Conservation (phyloP, 1,140 invertebrate genomes). For the Drosophila asahinai region DNA sequence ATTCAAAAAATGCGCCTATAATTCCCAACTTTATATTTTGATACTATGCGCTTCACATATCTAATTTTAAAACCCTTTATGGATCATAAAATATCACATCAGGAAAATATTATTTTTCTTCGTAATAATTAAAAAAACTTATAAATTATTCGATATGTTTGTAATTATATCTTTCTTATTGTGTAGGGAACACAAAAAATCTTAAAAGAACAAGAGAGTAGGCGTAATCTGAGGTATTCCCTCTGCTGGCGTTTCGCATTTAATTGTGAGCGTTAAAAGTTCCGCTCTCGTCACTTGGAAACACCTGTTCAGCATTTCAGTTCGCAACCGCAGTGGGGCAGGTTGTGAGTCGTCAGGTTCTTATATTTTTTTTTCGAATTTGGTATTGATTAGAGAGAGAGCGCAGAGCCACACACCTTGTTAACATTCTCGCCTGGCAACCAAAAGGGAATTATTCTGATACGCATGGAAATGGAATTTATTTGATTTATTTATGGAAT, state of each 20-base stretch:
- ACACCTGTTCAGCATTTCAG: conserved; percentile 70
- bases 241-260: conserved; percentile 39
- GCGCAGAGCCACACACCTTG: conserved; percentile 7
- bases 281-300: conserved; percentile 59
- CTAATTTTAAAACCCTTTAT: no score
- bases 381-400: conserved; percentile 59
- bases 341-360: conserved; percentile 59
- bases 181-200: conserved; percentile 2
- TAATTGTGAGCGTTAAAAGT: conserved; percentile 38
- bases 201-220: conserved; percentile 6
- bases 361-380: conserved; percentile 6
- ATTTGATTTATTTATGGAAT: conserved; percentile 26
- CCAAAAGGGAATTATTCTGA: conserved; percentile 20
- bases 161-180: neutral
- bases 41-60: no score
- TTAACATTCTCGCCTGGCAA: conserved; percentile 58
- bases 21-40: neutral
- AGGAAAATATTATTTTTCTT: neutral
- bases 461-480: conserved; percentile 42
- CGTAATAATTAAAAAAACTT: neutral
- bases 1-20: neutral
- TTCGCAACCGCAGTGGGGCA: conserved; percentile 66
- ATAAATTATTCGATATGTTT: neutral
- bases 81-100: no score
- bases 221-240: conserved; percentile 71